Evolutionary conservation across 2,113 vertebrate genomes (phyloP).

Genomic region (Macroglossus sobrinus): DNA sequence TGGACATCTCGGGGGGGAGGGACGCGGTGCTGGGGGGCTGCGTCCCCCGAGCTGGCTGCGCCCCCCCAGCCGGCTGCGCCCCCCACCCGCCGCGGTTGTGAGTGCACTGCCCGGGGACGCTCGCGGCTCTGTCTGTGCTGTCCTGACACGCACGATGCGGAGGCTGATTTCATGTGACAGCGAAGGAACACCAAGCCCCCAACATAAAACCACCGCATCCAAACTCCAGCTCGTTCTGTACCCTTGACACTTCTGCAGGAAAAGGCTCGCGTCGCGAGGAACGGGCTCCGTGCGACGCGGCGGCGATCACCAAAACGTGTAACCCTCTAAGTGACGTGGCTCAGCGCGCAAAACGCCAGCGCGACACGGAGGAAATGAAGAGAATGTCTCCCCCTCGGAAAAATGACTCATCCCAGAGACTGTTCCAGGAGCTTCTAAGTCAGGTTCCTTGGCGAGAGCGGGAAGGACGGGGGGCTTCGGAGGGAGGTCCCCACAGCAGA

Average conservation of each 20-base stretch:
- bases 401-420: slow-evolving; percentile 72
- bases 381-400: slow-evolving; percentile 64
- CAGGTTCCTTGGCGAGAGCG: slow-evolving; percentile 71
- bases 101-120: too few relatives aligned
- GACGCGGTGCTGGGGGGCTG: background rate
- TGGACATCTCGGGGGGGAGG: slow-evolving; percentile 9
- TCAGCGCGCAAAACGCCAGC: slow-evolving; percentile 73
- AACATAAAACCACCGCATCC: slow-evolving; percentile 75
- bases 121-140: too few relatives aligned
- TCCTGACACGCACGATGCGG: slow-evolving; percentile 65
- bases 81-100: background rate
- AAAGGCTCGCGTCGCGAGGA: slow-evolving; percentile 51
- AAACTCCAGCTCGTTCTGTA: slow-evolving; percentile 75
- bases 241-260: slow-evolving; percentile 59
- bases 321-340: slow-evolving; percentile 71
- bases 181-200: slow-evolving; percentile 66
- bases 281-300: slow-evolving; percentile 47
- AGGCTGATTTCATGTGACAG: slow-evolving; percentile 73
- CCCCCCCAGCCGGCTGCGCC: background rate
- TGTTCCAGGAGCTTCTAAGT: slow-evolving; percentile 62
- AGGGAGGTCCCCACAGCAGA: slow-evolving; percentile 66
- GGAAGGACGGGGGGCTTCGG: slow-evolving; percentile 27
- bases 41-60: background rate
- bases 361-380: slow-evolving; percentile 71
- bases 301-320: slow-evolving; percentile 71